phyloP scores from a whole-genome alignment of 2,888 invertebrate genomes.

The Eilema depressum region DNA sequence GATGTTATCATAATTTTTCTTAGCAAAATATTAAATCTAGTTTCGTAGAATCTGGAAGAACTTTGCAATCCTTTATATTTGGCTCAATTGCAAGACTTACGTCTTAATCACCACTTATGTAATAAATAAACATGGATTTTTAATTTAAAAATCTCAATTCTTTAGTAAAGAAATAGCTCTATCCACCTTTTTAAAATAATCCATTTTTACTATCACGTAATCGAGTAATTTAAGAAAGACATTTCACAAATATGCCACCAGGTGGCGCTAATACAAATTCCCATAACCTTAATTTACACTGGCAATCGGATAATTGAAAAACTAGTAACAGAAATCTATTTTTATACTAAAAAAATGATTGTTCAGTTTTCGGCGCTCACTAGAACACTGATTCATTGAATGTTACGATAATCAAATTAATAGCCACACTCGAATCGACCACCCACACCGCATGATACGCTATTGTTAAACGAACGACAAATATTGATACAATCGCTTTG shows the following conservation, averaged over 20 bases:
- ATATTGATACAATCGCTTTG: slow-evolving; percentile 77
- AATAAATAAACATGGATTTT: too few species aligned
- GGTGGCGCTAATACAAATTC: background rate
- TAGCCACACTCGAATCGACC: slow-evolving; percentile 69
- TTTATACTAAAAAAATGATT: background rate
- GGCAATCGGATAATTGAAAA: background rate
- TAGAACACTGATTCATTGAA: slow-evolving; percentile 61
- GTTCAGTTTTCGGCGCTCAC: slow-evolving; percentile 54
- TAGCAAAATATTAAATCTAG: too few species aligned
- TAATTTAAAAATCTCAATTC: too few species aligned
- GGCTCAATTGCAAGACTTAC: too few species aligned
- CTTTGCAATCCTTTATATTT: too few species aligned
- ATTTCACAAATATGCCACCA: background rate
- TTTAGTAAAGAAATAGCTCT: too few species aligned
- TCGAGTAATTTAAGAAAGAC: background rate
- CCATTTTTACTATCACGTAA: background rate
- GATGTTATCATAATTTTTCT: background rate
- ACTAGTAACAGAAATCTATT: background rate
- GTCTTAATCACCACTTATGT: too few species aligned
- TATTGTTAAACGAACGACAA: slow-evolving; percentile 79
- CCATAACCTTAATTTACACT: background rate
- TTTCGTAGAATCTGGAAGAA: too few species aligned
- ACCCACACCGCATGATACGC: slow-evolving; percentile 71
- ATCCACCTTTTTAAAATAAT: too few species aligned
- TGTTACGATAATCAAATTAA: slow-evolving; percentile 79